These are phyloP conservation scores for Tiliacea aurago DNA, from an alignment of 2,888 invertebrate genomes.

Conservation along the genomic window DNA sequence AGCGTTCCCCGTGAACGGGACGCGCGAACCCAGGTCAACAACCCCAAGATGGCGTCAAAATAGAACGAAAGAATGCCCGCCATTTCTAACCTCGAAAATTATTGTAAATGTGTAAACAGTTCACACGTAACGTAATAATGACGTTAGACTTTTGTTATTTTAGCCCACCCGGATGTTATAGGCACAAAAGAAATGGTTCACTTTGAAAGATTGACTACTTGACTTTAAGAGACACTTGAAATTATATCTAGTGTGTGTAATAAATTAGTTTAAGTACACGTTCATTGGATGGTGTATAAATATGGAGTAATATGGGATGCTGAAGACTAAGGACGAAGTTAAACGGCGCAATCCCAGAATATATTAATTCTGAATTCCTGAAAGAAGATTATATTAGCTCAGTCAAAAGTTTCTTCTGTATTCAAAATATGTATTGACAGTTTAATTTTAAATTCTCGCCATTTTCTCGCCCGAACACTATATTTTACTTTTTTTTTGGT, in stretches of 20 bases:
- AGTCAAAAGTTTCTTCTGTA: no score
- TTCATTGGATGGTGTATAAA: constrained; percentile 12
- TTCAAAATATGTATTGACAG: no score
- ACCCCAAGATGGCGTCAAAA: constrained; percentile 88
- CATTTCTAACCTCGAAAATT: constrained; percentile 88
- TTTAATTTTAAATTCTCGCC: constrained; percentile 9
- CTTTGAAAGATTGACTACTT: constrained; percentile 48
- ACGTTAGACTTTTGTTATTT: constrained; percentile 48
- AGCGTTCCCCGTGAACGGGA: constrained; percentile 74
- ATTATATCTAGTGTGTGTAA: constrained; percentile 38
- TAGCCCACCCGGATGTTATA: constrained; percentile 36
- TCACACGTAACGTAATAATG: constrained; percentile 68
- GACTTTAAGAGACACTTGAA: constrained; percentile 47
- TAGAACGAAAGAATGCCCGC: constrained; percentile 89
- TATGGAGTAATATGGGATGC: not conserved
- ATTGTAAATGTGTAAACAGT: constrained; percentile 77
- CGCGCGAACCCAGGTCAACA: constrained; percentile 83
- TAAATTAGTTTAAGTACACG: constrained; percentile 42
- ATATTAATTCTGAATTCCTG: not conserved
- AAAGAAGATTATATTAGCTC: no score
- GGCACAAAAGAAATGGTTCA: constrained; percentile 40
- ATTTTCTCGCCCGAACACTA: no score
- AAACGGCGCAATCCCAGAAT: not conserved
- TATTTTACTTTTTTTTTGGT: not conserved
- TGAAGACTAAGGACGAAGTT: not conserved